A percentile compares a stretch with the other conserved stretches of the same genome.
Conservation (phyloP, 2,888 invertebrate species). For the Molorchus minor region DNA sequence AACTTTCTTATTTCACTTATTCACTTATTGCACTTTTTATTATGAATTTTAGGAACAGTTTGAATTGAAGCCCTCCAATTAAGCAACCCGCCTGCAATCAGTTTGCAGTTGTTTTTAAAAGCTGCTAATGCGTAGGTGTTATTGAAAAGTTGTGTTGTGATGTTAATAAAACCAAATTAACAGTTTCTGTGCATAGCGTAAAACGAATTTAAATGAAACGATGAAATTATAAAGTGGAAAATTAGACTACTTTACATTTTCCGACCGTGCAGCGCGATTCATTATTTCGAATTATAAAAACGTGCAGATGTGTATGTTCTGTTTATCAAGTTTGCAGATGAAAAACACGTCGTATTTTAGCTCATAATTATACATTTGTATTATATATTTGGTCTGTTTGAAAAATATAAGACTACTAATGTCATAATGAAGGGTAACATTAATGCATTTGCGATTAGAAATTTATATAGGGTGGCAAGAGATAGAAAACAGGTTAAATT, state of each 20-base stretch:
- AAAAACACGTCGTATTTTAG: neutral
- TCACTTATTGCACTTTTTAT: no score
- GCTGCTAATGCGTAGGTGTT: neutral
- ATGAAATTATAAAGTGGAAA: conserved; percentile 8
- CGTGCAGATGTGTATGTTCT: neutral
- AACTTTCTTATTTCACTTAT: no score
- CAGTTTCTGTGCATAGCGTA: neutral
- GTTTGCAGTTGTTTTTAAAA: no score
- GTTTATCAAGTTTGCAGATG: neutral
- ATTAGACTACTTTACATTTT: neutral
- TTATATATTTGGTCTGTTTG: no score
- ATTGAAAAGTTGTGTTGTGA: conserved; percentile 1
- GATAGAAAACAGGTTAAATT: no score
- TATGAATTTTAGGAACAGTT: no score
- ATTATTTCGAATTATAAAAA: conserved; percentile 2
- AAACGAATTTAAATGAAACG: conserved; percentile 2
- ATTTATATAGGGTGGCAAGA: no score
- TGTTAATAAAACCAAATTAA: neutral
- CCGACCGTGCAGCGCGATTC: neutral
- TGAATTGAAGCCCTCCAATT: no score
- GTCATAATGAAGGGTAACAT: no score
- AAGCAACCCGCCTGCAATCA: no score
- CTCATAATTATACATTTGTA: neutral
- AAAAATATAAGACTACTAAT: no score
- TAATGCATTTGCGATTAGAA: no score